Evolutionary conservation across 2,888 invertebrate species (phyloP), one percentile per base, ranked within the genome.

Genomic region (Seira sanloemensis): DNA sequence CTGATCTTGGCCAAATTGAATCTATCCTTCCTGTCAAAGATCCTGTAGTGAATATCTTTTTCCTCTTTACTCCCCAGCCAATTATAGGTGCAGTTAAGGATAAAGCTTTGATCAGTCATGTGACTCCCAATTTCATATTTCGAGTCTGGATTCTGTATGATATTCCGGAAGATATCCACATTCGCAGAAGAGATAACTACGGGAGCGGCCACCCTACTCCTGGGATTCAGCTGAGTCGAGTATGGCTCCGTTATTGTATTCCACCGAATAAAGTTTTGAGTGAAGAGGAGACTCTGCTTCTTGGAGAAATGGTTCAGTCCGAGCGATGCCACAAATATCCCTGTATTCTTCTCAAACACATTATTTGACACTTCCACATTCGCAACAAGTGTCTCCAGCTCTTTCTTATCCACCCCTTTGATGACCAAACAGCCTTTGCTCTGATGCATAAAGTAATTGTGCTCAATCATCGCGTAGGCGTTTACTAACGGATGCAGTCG

Each of bases 61-160:
- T 94, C 94, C 90, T 96, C 96, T 83, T 94, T 94, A 0, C 93
- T 93, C 2, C 98, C 97, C 90, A 99, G 93, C 96, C 97, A 99
- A 91, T 99, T 99, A 90, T 94, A 96, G 0, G 97, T 96, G 89
- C 97, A 98, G 91, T 98, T 97, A n/a, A 99, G 95, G 19, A 94
- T 92, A 92, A 96, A 95, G 90, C 98, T 97, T 91, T 98, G 98
- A 91, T 98, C 98, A 90, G 96, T 95, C 19, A 98, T 93, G 90
- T 99, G 98, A 0, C 98, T 98, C 0, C 98, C 98, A 68, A 99
- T 95, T 92, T 99, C 99, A 91, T 97, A 98, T 77, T 94, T 94
- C 0, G 98, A 97, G 86, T 95, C 95, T 0, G 95, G 95, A 91
- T 99, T 99, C 83, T 96, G 94, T 54, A 99, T 94, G 84, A 97